Evolutionary conservation across 2,888 invertebrate genomes (phyloP).

Genomic region (Margaritifera margaritifera): DNA sequence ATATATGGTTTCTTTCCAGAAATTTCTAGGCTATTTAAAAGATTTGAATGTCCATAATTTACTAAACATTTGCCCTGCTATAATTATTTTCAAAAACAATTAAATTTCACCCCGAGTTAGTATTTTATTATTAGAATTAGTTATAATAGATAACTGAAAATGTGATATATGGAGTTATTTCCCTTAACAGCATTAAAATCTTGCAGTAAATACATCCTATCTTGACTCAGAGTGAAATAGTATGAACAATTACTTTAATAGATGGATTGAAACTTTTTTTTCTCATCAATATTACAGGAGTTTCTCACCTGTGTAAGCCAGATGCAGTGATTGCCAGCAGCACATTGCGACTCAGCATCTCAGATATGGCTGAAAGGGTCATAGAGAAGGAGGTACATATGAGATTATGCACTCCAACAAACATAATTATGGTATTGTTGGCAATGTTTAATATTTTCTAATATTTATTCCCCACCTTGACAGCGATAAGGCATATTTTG

Average conservation of each 20-base stretch:
- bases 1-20: too few relatives aligned
- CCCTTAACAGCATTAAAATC: not conserved
- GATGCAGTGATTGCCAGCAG: slow-evolving; percentile 70
- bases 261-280: slow-evolving; percentile 10
- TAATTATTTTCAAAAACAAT: too few relatives aligned
- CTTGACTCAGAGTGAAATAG: not conserved
- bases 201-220: not conserved
- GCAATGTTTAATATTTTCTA: too few relatives aligned
- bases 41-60: too few relatives aligned
- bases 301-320: slow-evolving; percentile 66
- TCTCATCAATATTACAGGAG: slow-evolving; percentile 44
- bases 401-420: too few relatives aligned
- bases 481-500: too few relatives aligned
- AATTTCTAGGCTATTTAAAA: too few relatives aligned
- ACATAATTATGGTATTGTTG: too few relatives aligned
- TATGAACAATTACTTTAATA: not conserved
- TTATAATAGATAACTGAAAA: not conserved
- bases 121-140: too few relatives aligned
- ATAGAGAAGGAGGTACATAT: slow-evolving; percentile 65
- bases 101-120: too few relatives aligned
- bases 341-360: slow-evolving; percentile 68
- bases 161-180: not conserved
- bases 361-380: slow-evolving; percentile 64
- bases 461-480: too few relatives aligned
- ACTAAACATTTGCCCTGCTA: too few relatives aligned